phyloP scores from a whole-genome alignment of 2,888 invertebrate species.

The Xestia rhomboidea region DNA sequence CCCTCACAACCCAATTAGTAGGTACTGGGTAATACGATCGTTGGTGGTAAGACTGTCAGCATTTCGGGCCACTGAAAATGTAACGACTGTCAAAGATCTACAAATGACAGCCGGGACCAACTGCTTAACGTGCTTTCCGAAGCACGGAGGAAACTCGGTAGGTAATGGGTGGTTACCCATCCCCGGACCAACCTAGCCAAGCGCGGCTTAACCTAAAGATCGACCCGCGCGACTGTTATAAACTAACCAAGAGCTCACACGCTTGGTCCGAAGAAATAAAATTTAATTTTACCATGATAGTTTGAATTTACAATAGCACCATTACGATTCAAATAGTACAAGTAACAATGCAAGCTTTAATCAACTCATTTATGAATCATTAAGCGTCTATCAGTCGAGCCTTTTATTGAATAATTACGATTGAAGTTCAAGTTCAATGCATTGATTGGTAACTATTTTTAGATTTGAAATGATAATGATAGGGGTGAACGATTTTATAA shows the following conservation, averaged over 20 bases:
- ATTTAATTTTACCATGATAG: not conserved
- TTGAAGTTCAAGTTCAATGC: constrained; percentile 55
- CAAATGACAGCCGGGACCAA: too few relatives aligned
- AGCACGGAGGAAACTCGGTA: too few relatives aligned
- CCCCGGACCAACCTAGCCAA: too few relatives aligned
- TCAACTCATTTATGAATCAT: constrained; percentile 23
- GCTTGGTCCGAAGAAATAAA: not conserved
- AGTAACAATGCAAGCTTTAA: constrained; percentile 45
- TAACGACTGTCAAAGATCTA: too few relatives aligned
- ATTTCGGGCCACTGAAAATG: too few relatives aligned
- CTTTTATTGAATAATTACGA: constrained; percentile 20
- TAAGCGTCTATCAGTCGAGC: constrained; percentile 14
- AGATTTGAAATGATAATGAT: constrained; percentile 23
- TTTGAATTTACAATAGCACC: not conserved
- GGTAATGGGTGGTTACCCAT: too few relatives aligned
- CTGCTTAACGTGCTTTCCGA: too few relatives aligned
- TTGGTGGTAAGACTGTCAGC: too few relatives aligned
- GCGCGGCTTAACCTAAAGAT: too few relatives aligned
- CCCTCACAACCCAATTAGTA: too few relatives aligned
- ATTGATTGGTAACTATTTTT: constrained; percentile 44
- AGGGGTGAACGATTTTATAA: constrained; percentile 47
- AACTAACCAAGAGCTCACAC: not conserved
- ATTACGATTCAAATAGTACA: constrained; percentile 11
- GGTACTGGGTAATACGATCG: too few relatives aligned
- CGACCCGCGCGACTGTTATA: too few relatives aligned